Evolutionary conservation across 2,113 vertebrate species (phyloP), one percentile per base, ranked within the genome.

Genomic region (Heliornis fulica): DNA sequence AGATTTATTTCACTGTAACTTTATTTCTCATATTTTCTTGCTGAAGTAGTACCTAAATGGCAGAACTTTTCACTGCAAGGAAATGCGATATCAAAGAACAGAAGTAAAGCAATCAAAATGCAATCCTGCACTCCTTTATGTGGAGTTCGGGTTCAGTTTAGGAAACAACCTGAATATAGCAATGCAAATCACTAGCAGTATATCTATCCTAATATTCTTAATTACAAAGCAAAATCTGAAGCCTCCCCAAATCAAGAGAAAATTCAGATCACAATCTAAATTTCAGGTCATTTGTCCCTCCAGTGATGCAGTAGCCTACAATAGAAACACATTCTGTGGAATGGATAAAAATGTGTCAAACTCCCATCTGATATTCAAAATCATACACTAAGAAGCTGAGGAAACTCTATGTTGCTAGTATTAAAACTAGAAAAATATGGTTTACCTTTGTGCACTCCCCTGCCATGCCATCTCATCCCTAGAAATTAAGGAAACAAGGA

Each of bases 1-100:
- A 86, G 92, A 90, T 95, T 96, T 96, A 95, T 95, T 96, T 94
- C 72, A 68, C 76, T 84, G 60, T 75, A 76, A 89, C 90, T 96
- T 92, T 87, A 83, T 92, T 96, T 96, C 88, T 92, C 83, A 53
- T 94, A 85, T 95, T 94, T 94, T 95, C 79, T 83, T 1, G 1
- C 72, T 94, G 76, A 96, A 96, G 85, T 43, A 90, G 83, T 48
- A 83, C 13, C 13, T 65, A 31, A 87, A 65, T 0, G 1, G 53
- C 32, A 69, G 51, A 68, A 46, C 40, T 92, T 36, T n/a, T 43
- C 26, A 40, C 66, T 77, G 34, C 46, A 75, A 80, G 79, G 83
- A 78, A 96, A 92, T 6, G 5, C 0, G 1, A 48, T 95, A 92
- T 70, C 71, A 68, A 77, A 65, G 63, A 78, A 29, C 10, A 81